Conservation (phyloP, 2,113 vertebrate genomes). For the Tangachromis dhanisi region DNA sequence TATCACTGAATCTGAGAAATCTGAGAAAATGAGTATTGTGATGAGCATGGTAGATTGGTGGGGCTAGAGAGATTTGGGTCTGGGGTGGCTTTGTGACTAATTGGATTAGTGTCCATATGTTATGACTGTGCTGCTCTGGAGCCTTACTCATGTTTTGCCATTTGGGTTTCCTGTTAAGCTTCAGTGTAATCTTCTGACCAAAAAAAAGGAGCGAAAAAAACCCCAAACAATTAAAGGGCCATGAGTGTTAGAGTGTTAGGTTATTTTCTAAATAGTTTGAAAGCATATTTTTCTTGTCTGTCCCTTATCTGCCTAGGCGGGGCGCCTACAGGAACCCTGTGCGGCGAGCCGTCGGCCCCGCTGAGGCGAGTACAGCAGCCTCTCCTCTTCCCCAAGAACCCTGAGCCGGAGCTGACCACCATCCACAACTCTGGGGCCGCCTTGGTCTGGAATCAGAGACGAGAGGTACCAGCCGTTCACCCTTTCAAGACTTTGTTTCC, state of each 20-base stretch:
- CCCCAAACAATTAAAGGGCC: neutral
- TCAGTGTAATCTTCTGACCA: neutral
- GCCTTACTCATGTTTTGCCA: conserved; percentile 34
- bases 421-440: conserved; percentile 63
- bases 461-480: conserved; percentile 39
- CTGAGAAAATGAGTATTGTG: conserved; percentile 10
- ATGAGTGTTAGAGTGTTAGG: neutral
- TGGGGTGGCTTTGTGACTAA: conserved; percentile 18
- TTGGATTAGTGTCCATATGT: conserved; percentile 50
- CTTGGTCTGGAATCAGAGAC: conserved; percentile 49
- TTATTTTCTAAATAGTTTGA: neutral
- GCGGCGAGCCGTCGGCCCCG: conserved; percentile 73
- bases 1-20: neutral
- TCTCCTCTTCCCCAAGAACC: conserved; percentile 67
- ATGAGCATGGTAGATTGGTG: neutral
- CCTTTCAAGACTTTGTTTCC: conserved; percentile 14
- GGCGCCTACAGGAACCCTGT: conserved; percentile 64
- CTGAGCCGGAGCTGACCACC: conserved; percentile 58
- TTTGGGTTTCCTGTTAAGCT: conserved; percentile 10
- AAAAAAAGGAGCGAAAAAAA: fast-evolving
- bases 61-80: neutral
- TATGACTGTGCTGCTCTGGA: conserved; percentile 31
- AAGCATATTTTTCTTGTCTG: neutral
- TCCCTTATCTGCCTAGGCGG: conserved; percentile 47
- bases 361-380: conserved; percentile 74